Evolutionary conservation across 2,888 invertebrate genomes (phyloP), one percentile per base, ranked within the genome.

Genomic region (Pseudococcus viburni): DNA sequence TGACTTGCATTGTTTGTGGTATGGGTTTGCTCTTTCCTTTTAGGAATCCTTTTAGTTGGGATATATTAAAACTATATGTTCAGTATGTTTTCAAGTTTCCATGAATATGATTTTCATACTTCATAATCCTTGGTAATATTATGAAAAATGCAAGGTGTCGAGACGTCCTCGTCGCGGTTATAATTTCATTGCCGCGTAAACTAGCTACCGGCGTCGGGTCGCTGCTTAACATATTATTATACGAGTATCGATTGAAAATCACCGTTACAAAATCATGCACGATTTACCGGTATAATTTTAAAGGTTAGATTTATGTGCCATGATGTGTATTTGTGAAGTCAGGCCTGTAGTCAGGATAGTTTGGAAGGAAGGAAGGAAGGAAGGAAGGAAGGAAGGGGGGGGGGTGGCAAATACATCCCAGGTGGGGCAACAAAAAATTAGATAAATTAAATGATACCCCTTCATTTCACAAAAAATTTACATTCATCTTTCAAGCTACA

Each of bases 171-270:
- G 55, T 55, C 55, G 55, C n/a, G 55, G 17, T 55, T 55, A 17
- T 55, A n/a, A 55, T 55, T 55, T 55, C 55, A 55, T 55, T 55
- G 55, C 55, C 55, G 51, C 12, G 51, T 51, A 51, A 51, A 51
- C 51, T 51, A 51, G 51, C 51, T 51, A 51, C 15, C 15, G 51
- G 51, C 51, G 51, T 51, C 51, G 51, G 42, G 42, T 42, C 42
- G 42, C 51, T 51, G 51, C 15, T 51, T 51, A 51, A 51, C 51
- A 51, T 51, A 15, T 51, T 51, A 51, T 51, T 51, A 51, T 51
- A 15, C 42, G 42, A 42, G 42, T 8, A 42, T 51, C 15, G 15
- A 51, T 51, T 51, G 15, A 12, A 51, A 51, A 51, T 15, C 51
- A 51, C 51, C 51, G 51, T 51, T 51, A 51, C 51, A 15, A 51